A percentile compares a stretch with the other conserved stretches of the same genome.
These are phyloP conservation scores for Drosophila varians DNA, from an alignment of 1,140 invertebrate species.

Conservation along the genomic window DNA sequence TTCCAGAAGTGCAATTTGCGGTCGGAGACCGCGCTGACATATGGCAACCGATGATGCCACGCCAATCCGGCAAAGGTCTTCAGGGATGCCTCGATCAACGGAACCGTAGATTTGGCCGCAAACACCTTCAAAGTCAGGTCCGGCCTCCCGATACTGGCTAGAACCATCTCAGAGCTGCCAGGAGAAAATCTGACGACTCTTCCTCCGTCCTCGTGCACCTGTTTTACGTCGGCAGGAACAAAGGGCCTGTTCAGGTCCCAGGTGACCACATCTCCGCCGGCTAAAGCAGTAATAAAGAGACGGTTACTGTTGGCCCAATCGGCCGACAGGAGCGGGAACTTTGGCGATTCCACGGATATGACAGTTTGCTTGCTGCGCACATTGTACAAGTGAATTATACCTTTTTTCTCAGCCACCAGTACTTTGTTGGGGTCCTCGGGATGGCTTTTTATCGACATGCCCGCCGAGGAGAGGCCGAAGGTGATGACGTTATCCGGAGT, in stretches of 20 bases:
- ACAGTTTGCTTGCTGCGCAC: conserved; percentile 88
- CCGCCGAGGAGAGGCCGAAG: conserved; percentile 88
- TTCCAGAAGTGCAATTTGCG: conserved; percentile 87
- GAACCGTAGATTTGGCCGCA: conserved; percentile 85
- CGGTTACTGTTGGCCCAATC: conserved; percentile 89
- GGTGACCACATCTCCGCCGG: conserved; percentile 86
- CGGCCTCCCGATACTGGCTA: conserved; percentile 86
- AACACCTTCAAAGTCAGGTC: conserved; percentile 86
- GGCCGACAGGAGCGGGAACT: conserved; percentile 86
- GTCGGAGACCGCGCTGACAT: conserved; percentile 87
- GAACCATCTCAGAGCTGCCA: conserved; percentile 85
- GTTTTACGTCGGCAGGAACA: conserved; percentile 85
- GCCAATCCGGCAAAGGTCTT: conserved; percentile 86
- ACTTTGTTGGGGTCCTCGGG: conserved; percentile 89
- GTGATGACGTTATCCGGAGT: conserved; percentile 85
- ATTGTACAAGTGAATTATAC: conserved; percentile 89
- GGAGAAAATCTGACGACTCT: conserved; percentile 85
- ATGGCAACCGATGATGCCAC: conserved; percentile 87
- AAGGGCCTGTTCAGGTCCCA: conserved; percentile 87
- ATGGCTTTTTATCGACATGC: conserved; percentile 89
- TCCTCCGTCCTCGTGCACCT: conserved; percentile 86
- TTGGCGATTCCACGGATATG: conserved; percentile 88
- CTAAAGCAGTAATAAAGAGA: conserved; percentile 86
- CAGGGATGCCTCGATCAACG: conserved; percentile 84
- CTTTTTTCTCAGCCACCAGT: conserved; percentile 89